Conservation (phyloP, 2,797 vertebrate genomes). For the Myripristis murdjan region DNA sequence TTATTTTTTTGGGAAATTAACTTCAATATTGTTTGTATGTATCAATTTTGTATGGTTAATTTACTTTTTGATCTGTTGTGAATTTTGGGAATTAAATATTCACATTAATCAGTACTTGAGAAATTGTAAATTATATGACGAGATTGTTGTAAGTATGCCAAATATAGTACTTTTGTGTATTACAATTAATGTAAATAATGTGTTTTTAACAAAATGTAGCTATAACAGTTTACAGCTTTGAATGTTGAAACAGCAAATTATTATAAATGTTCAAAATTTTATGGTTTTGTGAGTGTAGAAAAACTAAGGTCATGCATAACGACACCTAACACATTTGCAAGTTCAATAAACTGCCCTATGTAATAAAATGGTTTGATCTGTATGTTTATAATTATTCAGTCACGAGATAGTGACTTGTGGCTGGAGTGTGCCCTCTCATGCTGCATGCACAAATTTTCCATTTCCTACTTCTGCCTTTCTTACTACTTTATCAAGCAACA, state of each 20-base stretch:
- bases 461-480: too few species aligned
- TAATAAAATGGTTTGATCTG: constrained; percentile 72
- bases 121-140: constrained; percentile 94
- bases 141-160: constrained; percentile 99
- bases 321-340: constrained; percentile 87
- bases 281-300: constrained; percentile 92
- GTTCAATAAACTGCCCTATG: constrained; percentile 87
- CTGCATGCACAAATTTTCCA: too few species aligned
- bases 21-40: constrained; percentile 83
- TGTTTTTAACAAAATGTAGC: constrained; percentile 99
- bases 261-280: constrained; percentile 99
- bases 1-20: constrained; percentile 78
- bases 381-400: constrained; percentile 24
- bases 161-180: constrained; percentile 98
- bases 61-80: constrained; percentile 80
- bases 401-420: background rate
- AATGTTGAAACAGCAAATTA: constrained; percentile 98
- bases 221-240: constrained; percentile 99
- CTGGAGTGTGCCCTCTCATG: too few species aligned
- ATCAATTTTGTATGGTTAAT: constrained; percentile 76
- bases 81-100: constrained; percentile 83
- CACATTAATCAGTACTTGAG: constrained; percentile 93
- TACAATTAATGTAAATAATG: constrained; percentile 97
- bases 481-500: too few species aligned
- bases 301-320: constrained; percentile 79